Conservation (phyloP, 2,113 vertebrate genomes). For the Suricata suricatta region DNA sequence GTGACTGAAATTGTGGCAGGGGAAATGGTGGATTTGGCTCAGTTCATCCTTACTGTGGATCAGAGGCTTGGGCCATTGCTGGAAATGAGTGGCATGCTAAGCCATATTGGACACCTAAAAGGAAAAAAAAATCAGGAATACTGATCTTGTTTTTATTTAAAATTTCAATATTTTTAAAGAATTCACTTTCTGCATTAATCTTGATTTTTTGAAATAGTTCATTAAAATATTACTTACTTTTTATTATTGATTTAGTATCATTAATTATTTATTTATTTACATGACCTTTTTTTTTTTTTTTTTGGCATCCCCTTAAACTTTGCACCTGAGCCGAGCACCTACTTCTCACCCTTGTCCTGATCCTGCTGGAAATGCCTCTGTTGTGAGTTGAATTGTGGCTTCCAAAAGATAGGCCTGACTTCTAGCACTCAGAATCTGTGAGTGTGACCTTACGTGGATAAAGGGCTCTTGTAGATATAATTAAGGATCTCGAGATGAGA, state of each 20-base stretch:
- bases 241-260: background rate
- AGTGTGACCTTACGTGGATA: background rate
- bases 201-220: background rate
- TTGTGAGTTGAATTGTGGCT: background rate
- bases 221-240: background rate
- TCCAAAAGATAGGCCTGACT: background rate
- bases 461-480: background rate
- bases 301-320: background rate
- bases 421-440: background rate
- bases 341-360: background rate
- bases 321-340: background rate
- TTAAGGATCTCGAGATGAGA: background rate
- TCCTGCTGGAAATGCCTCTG: background rate
- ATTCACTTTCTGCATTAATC: background rate
- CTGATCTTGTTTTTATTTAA: background rate
- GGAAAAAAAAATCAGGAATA: background rate
- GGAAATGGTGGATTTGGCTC: background rate
- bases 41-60: background rate
- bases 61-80: background rate
- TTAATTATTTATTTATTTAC: constrained; percentile 7
- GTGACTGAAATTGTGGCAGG: background rate
- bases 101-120: background rate
- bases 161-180: background rate
- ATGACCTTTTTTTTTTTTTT: background rate
- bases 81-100: background rate